Evolutionary conservation across 2,797 vertebrate species (phyloP).

Genomic region (Esox lucius): DNA sequence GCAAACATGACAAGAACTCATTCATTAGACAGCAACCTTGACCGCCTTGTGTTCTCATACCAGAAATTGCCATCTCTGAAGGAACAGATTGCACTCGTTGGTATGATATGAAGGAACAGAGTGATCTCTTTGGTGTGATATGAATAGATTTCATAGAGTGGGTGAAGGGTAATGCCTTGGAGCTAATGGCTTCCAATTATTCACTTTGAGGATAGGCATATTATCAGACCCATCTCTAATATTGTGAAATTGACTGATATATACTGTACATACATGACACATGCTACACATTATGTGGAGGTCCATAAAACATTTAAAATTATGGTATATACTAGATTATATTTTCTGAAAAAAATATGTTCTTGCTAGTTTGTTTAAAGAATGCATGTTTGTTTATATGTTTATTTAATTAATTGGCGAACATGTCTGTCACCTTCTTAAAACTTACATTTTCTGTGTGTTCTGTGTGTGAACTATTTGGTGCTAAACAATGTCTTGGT

Average conservation of each 20-base stretch:
- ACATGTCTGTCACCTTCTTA: no score
- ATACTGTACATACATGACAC: background rate
- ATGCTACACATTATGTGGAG: background rate
- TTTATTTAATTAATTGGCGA: no score
- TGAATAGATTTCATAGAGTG: conserved; percentile 39
- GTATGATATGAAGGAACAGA: conserved; percentile 35
- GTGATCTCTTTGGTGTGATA: conserved; percentile 37
- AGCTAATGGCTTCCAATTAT: conserved; percentile 27
- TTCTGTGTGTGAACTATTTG: no score
- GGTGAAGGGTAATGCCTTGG: conserved; percentile 50
- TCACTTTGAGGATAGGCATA: conserved; percentile 22
- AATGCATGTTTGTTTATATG: no score
- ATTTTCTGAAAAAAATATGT: no score
- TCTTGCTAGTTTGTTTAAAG: no score
- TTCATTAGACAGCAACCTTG: conserved; percentile 70
- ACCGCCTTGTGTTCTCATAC: conserved; percentile 53
- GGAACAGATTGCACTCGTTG: conserved; percentile 32
- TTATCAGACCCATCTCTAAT: conserved; percentile 23
- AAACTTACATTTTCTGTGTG: no score
- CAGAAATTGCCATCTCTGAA: conserved; percentile 54
- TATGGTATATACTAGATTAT: no score
- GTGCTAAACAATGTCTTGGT: no score
- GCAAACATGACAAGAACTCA: conserved; percentile 67
- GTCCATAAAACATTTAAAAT: background rate
- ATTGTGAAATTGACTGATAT: background rate